Percentiles rank a stretch among this genome's conserved stretches.
phyloP scores from a whole-genome alignment of 2,113 vertebrate species.

The Perccottus glenii region DNA sequence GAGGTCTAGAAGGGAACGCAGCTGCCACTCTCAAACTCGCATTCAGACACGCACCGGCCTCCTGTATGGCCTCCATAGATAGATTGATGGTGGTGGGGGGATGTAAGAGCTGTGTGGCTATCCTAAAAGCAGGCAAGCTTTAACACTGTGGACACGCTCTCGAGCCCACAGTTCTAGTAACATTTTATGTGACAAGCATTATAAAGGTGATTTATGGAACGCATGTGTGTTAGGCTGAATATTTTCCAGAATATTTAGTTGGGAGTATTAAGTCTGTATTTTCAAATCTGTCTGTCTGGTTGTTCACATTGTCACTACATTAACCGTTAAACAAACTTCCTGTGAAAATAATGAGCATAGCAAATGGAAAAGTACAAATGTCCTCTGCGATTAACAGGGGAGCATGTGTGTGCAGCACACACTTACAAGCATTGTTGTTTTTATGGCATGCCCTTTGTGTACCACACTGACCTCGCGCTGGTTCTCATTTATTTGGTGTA shows the following conservation, averaged over 20 bases:
- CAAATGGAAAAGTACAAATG: constrained; percentile 57
- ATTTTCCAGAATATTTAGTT: constrained; percentile 73
- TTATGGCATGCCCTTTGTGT: constrained; percentile 54
- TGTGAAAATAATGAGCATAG: constrained; percentile 66
- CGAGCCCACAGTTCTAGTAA: constrained; percentile 72
- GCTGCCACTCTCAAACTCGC: constrained; percentile 70
- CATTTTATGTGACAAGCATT: constrained; percentile 82
- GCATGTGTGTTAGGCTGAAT: constrained; percentile 72
- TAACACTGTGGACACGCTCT: constrained; percentile 70
- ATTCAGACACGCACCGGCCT: constrained; percentile 79
- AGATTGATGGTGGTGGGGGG: constrained; percentile 64
- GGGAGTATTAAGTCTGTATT: constrained; percentile 62
- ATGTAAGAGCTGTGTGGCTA: constrained; percentile 28
- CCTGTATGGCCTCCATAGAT: constrained; percentile 72
- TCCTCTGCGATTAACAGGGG: constrained; percentile 36
- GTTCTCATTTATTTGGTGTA: constrained; percentile 26
- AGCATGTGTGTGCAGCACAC: constrained; percentile 16
- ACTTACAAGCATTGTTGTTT: constrained; percentile 51
- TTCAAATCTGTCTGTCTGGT: constrained; percentile 58
- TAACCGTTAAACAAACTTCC: constrained; percentile 73
- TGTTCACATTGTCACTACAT: constrained; percentile 48
- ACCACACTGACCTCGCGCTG: constrained; percentile 35
- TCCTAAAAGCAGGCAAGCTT: constrained; percentile 58
- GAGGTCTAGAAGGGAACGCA: constrained; percentile 64
- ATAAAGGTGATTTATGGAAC: constrained; percentile 80